A percentile compares a stretch with the other conserved stretches of the same genome.
phyloP scores from a whole-genome alignment of 2,797 vertebrate species.

The Simalia tracyae region DNA sequence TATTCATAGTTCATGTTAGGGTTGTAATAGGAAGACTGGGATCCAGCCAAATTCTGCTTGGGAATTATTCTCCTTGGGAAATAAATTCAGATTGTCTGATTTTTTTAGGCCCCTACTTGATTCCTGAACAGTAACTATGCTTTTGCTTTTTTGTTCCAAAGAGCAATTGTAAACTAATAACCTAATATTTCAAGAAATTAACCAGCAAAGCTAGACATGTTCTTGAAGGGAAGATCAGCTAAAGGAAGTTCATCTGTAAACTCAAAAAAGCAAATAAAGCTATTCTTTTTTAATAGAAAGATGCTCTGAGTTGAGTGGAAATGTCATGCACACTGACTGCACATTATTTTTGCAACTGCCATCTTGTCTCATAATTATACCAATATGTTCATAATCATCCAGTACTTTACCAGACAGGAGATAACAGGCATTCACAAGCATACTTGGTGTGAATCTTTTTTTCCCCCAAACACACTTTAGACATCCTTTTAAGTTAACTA shows the following conservation, averaged over 20 bases:
- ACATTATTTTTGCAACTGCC: conserved; percentile 6
- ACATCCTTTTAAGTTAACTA: not conserved
- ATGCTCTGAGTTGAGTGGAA: not conserved
- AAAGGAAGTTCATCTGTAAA: conserved; percentile 4
- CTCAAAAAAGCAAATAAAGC: not conserved
- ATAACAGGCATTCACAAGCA: not conserved
- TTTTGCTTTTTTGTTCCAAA: not conserved
- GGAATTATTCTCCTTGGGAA: not conserved
- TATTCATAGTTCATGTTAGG: conserved; percentile 10
- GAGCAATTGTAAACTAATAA: not conserved
- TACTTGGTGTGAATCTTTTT: not conserved
- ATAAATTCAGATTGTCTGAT: not conserved
- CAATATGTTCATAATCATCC: not conserved
- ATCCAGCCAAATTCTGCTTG: not conserved
- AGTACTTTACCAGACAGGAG: not conserved
- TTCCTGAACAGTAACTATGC: not conserved
- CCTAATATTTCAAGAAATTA: not conserved
- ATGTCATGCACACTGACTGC: not conserved
- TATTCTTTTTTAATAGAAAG: not conserved
- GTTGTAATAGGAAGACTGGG: not conserved
- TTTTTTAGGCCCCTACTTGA: not conserved
- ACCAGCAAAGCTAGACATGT: not conserved
- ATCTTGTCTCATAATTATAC: conserved; percentile 5
- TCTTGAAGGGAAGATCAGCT: not conserved
- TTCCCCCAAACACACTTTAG: not conserved